Evolutionary conservation across 1,140 invertebrate genomes (phyloP), one percentile per base, ranked within the genome.

Genomic region (Notospermus geniculatus): DNA sequence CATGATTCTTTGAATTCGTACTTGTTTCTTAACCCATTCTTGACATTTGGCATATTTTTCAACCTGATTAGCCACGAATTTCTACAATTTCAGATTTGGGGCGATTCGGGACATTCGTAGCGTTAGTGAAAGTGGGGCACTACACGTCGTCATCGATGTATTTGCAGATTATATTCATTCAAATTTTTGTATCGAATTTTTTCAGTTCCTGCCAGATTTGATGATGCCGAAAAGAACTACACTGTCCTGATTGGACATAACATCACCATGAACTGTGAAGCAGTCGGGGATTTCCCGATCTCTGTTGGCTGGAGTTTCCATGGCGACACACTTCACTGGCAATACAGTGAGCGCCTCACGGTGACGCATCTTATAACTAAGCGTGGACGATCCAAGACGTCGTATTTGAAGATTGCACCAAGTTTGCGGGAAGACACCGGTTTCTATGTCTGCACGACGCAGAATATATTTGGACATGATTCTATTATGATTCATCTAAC

Each of bases 201-300:
- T 67, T 5, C 62, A 79, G 77, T 79, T 39, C 77, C 77, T 19
- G 77, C 77, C 17, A 59, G 73, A 25, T 79, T 77, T 69, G 74
- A 77, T 52, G 68, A 69, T 41, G 61, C 66, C 0, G 50, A 65
- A 45, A 72, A 69, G 46, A 80, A 79, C 60, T 74, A 75, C 56
- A 75, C 72, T 1, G 91, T 93, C 19, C 87, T 91, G 62, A 87
- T 90, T 60, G 92, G 91, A 22, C 92, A 96, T 80, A 92, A 92
- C 29, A 90, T 93, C 30, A 93, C 94, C 25, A 77, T 96, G 39
- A 89, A 91, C 61, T 95, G 93, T 78, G 89, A 91, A 54, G 91
- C 92, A 0, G 87, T 90, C 30, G 93, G 93, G 2, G 93, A 97
- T 76, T 89, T 89, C 64, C 93, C 92, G 0, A 85, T 96, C 39